These are phyloP conservation scores for Aphaenogaster floridana DNA, from an alignment of 1,140 invertebrate genomes.

Conservation along the genomic window DNA sequence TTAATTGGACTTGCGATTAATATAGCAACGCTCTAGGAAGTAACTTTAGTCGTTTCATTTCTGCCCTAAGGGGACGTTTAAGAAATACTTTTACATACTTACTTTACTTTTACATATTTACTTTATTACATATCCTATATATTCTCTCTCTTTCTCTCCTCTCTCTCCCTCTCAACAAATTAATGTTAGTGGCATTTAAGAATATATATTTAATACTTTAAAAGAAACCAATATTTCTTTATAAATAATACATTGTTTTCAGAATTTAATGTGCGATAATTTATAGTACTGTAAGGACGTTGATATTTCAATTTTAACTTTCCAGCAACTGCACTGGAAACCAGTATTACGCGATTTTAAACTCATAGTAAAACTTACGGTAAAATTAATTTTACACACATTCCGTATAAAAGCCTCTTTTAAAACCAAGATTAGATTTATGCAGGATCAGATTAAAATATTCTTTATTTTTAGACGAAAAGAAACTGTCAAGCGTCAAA, in stretches of 20 bases:
- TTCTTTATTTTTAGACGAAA: not conserved
- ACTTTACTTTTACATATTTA: not conserved
- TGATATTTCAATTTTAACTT: not conserved
- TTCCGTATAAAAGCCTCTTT: not conserved
- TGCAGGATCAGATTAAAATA: not conserved
- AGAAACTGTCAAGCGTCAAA: not conserved
- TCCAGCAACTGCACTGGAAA: not conserved
- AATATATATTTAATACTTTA: not conserved
- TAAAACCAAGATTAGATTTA: not conserved
- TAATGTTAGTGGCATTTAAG: not conserved
- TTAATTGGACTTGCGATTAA: conserved; percentile 76
- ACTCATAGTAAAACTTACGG: not conserved
- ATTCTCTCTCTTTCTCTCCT: not conserved
- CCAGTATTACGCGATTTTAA: not conserved
- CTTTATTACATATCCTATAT: not conserved
- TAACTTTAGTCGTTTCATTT: conserved; percentile 33
- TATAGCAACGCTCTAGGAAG: conserved; percentile 61
- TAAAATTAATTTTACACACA: not conserved
- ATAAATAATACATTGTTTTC: not conserved
- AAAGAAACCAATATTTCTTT: not conserved
- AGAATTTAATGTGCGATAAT: not conserved
- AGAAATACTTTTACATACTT: conserved; percentile 24
- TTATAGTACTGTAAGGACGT: not conserved
- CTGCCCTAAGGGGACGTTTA: not conserved
- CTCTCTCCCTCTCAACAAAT: not conserved